Conservation (phyloP, 2,888 invertebrate genomes). For the Octonoba sinensis region DNA sequence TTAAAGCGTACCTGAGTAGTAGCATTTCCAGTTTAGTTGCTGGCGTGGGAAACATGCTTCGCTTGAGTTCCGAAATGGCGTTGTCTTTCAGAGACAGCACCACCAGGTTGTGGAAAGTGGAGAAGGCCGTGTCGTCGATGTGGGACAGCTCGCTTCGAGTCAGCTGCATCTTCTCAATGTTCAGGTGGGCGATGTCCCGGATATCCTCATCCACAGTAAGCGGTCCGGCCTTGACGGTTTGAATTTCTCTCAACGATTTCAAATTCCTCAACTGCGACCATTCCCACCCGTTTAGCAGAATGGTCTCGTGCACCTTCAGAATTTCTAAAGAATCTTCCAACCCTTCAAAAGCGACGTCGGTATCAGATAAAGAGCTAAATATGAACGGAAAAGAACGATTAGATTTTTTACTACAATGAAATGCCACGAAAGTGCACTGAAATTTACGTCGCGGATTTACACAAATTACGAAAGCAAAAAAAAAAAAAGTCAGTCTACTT, state of each 20-base stretch:
- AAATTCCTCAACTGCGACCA: conserved; percentile 20
- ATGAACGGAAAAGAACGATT: not conserved
- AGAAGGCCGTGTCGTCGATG: conserved; percentile 13
- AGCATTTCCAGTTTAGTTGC: not conserved
- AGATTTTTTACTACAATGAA: too few species aligned
- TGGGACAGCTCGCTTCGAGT: conserved; percentile 1
- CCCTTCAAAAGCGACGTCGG: conserved; percentile 28
- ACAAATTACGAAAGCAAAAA: too few species aligned
- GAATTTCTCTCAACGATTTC: not conserved
- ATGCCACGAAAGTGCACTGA: too few species aligned
- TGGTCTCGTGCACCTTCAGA: not conserved
- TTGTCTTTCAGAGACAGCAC: conserved; percentile 12
- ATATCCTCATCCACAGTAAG: conserved; percentile 8
- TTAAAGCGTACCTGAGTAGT: conserved; percentile 27
- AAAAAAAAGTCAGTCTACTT: too few species aligned
- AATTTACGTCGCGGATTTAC: too few species aligned
- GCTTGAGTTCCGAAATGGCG: conserved; percentile 10
- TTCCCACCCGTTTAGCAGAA: conserved; percentile 8
- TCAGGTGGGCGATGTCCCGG: conserved; percentile 5
- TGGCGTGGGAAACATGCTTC: conserved; percentile 42
- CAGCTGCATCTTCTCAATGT: conserved; percentile 3
- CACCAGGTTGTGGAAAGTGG: not conserved
- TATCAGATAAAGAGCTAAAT: conserved; percentile 16
- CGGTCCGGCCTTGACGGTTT: not conserved
- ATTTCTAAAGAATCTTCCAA: conserved; percentile 16